These are phyloP conservation scores for Habrosyne pyritoides DNA, from an alignment of 2,888 invertebrate genomes.

Conservation along the genomic window DNA sequence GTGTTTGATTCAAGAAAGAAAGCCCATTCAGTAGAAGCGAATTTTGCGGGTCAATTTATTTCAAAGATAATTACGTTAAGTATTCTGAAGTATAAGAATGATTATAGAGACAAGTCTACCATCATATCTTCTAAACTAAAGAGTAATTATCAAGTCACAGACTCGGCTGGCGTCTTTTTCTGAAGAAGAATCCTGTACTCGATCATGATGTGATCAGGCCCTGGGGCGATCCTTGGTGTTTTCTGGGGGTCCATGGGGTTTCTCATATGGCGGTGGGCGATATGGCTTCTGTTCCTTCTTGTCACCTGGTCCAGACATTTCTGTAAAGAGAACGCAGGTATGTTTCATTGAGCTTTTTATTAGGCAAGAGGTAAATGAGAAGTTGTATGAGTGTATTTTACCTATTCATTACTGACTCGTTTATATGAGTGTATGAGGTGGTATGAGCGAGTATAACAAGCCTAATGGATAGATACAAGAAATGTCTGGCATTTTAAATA, in stretches of 20 bases:
- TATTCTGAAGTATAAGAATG: background rate
- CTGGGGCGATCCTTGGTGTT: constrained; percentile 41
- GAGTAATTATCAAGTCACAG: background rate
- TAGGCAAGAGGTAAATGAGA: no score
- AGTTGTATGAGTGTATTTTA: no score
- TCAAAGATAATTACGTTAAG: background rate
- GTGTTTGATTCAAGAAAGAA: background rate
- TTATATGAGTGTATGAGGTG: no score
- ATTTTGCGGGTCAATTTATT: background rate
- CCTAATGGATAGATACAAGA: no score
- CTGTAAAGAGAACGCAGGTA: constrained; percentile 18
- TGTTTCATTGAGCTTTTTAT: background rate
- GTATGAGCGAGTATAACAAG: no score
- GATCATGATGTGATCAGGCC: constrained; percentile 17
- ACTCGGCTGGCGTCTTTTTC: background rate
- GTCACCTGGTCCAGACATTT: constrained; percentile 59
- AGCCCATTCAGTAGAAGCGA: background rate
- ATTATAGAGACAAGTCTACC: background rate
- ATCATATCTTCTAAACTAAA: constrained; percentile 1
- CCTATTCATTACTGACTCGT: no score
- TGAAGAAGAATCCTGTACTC: background rate
- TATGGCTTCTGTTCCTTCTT: constrained; percentile 51
- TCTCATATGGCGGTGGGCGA: constrained; percentile 56
- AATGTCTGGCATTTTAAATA: no score
- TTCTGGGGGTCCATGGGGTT: constrained; percentile 51